A percentile compares a stretch with the other conserved stretches of the same genome.
Conservation (phyloP, 2,888 invertebrate species). For the Melinaea menophilus region DNA sequence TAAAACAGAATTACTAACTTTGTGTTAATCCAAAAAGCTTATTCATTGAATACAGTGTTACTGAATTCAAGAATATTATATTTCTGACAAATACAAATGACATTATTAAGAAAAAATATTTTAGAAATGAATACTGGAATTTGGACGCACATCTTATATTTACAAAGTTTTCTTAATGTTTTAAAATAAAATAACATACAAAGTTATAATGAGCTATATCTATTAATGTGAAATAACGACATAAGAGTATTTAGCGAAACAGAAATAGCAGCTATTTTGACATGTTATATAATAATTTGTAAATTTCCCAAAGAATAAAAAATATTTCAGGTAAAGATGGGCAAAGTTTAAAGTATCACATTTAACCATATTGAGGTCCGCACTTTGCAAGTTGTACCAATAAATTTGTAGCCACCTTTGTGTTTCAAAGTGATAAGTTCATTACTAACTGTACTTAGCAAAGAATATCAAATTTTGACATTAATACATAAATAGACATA, state of each 20-base stretch:
- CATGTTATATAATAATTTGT: not conserved
- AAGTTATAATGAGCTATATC: no score
- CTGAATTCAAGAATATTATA: not conserved
- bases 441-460: not conserved
- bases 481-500: not conserved
- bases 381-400: not conserved
- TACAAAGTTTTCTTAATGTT: no score
- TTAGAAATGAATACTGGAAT: no score
- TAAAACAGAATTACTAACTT: not conserved
- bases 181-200: no score
- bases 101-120: no score
- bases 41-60: not conserved
- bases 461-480: not conserved
- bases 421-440: constrained; percentile 3
- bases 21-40: not conserved
- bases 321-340: not conserved
- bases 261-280: not conserved
- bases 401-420: not conserved
- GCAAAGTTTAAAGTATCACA: not conserved
- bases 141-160: no score
- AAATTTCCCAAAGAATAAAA: not conserved
- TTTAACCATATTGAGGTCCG: not conserved
- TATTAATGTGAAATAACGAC: no score
- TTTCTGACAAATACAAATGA: no score
- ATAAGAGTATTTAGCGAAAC: not conserved